phyloP scores from a whole-genome alignment of 2,113 vertebrate genomes.

The Phalacrocorax aristotelis region DNA sequence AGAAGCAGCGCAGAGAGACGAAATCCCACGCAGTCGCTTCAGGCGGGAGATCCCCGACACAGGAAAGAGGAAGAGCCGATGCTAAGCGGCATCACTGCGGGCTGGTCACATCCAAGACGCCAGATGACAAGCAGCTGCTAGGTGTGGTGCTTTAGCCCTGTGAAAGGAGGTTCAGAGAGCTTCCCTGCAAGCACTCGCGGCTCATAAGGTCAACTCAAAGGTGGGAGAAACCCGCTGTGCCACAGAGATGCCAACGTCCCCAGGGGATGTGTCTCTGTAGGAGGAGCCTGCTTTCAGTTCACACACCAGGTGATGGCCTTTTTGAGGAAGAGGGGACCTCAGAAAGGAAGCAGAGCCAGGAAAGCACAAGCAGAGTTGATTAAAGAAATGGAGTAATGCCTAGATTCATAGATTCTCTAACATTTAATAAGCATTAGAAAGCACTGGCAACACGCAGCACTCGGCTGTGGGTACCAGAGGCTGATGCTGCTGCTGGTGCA shows the following conservation, averaged over 20 bases:
- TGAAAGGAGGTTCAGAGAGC: background rate
- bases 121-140: background rate
- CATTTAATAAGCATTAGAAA: background rate
- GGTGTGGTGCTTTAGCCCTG: background rate
- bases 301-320: background rate
- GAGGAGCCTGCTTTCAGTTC: background rate
- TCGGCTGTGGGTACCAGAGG: background rate
- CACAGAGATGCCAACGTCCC: rapidly evolving
- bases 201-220: background rate
- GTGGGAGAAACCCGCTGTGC: background rate
- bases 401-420: background rate
- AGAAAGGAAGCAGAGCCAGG: background rate
- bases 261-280: background rate
- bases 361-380: background rate
- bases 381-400: background rate
- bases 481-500: background rate
- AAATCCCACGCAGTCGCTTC: background rate
- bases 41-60: rapidly evolving
- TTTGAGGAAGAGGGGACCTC: background rate
- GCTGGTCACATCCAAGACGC: rapidly evolving
- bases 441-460: background rate
- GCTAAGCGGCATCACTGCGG: rapidly evolving
- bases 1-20: background rate
- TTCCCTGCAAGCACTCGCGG: background rate
- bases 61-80: background rate